Evolutionary conservation across 2,113 vertebrate genomes (phyloP), one percentile per base, ranked within the genome.

Genomic region (Poecile atricapillus): DNA sequence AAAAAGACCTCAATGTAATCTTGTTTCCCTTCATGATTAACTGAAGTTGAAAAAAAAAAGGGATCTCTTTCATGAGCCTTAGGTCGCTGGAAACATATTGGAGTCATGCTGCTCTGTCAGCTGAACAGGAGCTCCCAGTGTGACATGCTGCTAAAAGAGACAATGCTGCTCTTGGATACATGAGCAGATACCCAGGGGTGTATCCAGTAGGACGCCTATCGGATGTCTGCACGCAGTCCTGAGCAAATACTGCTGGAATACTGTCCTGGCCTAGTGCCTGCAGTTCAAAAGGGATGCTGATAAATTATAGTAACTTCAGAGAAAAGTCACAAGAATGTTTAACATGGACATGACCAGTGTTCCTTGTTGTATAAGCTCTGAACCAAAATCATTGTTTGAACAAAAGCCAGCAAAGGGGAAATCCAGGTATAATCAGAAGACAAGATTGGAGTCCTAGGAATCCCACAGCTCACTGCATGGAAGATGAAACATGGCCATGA

Each of bases 41-140:
- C 65, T 69, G 89, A 80, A 79, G 82, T 63, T 68, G 70, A 65
- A 28, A 0, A n/a, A n/a, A 56, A 75, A 95, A 80, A 49, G 24
- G 31, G 60, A 82, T 87, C 77, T 78, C 87, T 97, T 94, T 95
- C 95, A 92, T 64, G 49, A 94, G 87, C 77, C 79, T 90, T 92
- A 87, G 68, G 73, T 94, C 1, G 0, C 83, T 93, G 83, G 69
- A 90, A 95, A 87, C 33, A 44, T 49, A 69, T 1, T 87, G 90
- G 94, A 95, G 91, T 95, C 93, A 75, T 90, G 91, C 95, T 95
- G 95, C 80, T 93, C 81, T 63, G 83, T 90, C 76, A 90, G 91
- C 94, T 77, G 86, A 83, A 93, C 76, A 75, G 83, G 73, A 94
- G 83, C 83, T 93, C 62, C 58, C 62, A 44, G 24, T 35, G 89